Evolutionary conservation across 2,797 vertebrate genomes (phyloP), one percentile per base, ranked within the genome.

Genomic region (Sebastes nivosus): DNA sequence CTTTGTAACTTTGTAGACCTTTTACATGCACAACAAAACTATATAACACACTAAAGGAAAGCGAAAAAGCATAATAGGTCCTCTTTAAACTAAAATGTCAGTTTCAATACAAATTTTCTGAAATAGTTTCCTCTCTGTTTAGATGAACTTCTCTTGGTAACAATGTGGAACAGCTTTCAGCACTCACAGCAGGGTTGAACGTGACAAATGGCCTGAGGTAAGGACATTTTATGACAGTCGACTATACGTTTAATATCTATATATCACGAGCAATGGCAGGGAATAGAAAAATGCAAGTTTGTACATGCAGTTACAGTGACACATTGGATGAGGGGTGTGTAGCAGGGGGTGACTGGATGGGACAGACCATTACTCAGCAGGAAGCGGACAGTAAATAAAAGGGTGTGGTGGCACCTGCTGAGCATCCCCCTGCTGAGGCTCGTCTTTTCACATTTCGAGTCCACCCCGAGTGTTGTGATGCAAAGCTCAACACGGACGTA

Each of bases 321-420:
- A 89, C 82, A 87, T 70, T 79, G 80, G 50, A 72, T 74, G 81
- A 67, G 67, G 73, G 75, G 77, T 75, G 80, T 74, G 85, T 82
- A 61, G 75, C 63, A 2, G 55, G 74, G 82, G 82, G 75, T 88
- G 78, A 75, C 72, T 82, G 84, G 70, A 80, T 85, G 67, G 80
- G 80, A 81, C 81, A 79, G 80, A 86, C 80, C 74, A 80, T 90
- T 84, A 85, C 82, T 86, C 88, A 86, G 79, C 82, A 89, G 68
- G 78, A 81, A 82, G 71, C 42, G 76, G 83, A 88, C 92, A 81
- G 90, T 92, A 90, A 93, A 93, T 92, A 91, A 92, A 82, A 75
- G 54, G 72, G 75, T 81, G 67, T 71, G 32, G 85, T 20, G 80
- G 70, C 65, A 74, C 78, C 81, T 78, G 82, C 83, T 72, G 71